Conservation (phyloP, 2,797 vertebrate genomes). For the Tragelaphus eurycerus region DNA sequence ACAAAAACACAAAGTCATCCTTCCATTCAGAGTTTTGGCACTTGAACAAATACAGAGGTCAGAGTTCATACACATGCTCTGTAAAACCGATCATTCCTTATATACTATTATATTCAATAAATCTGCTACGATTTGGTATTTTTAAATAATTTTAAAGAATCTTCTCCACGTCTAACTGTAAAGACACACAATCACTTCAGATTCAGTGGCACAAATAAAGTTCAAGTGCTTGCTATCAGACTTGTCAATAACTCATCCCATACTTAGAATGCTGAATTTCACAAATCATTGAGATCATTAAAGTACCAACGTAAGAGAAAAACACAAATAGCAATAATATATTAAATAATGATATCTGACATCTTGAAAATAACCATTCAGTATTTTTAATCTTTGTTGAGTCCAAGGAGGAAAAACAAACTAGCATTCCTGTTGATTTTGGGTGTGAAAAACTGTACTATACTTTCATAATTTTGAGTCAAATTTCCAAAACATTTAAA, state of each 20-base stretch:
- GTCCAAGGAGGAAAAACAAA: neutral
- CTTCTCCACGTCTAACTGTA: neutral
- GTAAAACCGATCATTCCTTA: constrained; percentile 27
- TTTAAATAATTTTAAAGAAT: constrained; percentile 16
- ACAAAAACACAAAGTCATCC: constrained; percentile 78
- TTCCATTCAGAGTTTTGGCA: constrained; percentile 72
- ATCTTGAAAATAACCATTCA: constrained; percentile 1
- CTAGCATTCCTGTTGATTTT: neutral
- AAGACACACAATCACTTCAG: neutral
- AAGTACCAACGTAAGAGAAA: constrained; percentile 5
- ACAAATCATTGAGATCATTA: neutral
- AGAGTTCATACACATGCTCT: constrained; percentile 69
- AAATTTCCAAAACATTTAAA: neutral
- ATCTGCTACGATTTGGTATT: constrained; percentile 3
- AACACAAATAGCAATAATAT: constrained; percentile 4
- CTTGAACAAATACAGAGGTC: constrained; percentile 58
- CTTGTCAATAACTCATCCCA: constrained; percentile 29
- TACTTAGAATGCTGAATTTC: constrained; percentile 26
- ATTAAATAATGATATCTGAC: neutral
- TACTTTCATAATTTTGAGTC: neutral
- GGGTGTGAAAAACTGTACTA: neutral
- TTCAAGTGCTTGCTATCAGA: neutral
- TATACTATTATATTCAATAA: neutral
- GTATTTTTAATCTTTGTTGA: constrained; percentile 32
- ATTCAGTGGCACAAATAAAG: neutral